Conservation (phyloP, 2,113 vertebrate species). For the Heterochromis multidens region DNA sequence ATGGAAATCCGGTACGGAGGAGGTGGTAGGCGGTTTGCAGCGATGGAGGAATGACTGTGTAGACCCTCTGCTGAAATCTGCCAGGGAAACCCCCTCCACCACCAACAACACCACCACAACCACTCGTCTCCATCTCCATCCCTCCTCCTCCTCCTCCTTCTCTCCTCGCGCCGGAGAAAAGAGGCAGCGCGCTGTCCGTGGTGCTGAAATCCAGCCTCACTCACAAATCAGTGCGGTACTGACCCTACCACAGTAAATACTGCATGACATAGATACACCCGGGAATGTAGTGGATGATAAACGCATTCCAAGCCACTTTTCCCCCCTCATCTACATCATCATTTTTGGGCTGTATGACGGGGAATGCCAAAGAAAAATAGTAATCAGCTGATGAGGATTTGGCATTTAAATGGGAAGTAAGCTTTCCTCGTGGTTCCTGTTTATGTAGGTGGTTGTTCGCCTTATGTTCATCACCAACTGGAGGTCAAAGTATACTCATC, state of each 20-base stretch:
- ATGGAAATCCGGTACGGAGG: slow-evolving; percentile 43
- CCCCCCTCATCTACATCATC: neutral
- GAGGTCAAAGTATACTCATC: neutral
- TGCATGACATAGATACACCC: slow-evolving; percentile 52
- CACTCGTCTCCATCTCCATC: slow-evolving; percentile 21
- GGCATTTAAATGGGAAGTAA: neutral
- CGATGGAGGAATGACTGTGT: slow-evolving; percentile 54
- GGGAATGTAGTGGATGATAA: neutral
- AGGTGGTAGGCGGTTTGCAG: slow-evolving; percentile 43
- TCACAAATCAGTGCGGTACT: slow-evolving; percentile 66
- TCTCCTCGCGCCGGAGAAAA: slow-evolving; percentile 4
- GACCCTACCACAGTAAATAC: slow-evolving; percentile 48
- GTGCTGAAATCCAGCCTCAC: slow-evolving; percentile 76
- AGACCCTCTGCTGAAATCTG: slow-evolving; percentile 65
- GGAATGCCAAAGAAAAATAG: neutral
- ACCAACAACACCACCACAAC: neutral
- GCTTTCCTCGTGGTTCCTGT: neutral
- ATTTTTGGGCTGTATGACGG: neutral
- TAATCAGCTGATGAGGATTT: neutral
- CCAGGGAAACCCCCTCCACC: slow-evolving; percentile 75
- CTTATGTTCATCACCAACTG: neutral
- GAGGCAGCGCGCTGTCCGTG: slow-evolving; percentile 66
- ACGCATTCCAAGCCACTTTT: neutral
- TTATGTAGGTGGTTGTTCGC: neutral
- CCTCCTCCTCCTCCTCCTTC: neutral